phyloP scores from a whole-genome alignment of 2,888 invertebrate species.

The Ectropis crepuscularia region DNA sequence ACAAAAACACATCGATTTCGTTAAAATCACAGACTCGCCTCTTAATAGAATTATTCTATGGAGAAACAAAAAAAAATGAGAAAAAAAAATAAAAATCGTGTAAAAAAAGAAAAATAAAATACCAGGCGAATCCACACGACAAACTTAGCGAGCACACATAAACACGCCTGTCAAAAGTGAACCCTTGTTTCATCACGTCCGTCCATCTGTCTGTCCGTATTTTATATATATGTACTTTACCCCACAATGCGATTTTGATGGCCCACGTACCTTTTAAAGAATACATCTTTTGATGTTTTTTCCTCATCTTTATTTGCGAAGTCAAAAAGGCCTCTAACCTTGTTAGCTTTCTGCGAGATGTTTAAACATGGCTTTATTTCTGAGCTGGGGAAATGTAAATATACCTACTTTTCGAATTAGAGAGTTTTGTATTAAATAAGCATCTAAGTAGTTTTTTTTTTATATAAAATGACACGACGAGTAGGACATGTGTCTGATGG shows the following conservation, averaged over 20 bases:
- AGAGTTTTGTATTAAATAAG: not conserved
- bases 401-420: not conserved
- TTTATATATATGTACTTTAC: slow-evolving; percentile 1
- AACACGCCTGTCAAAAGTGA: not conserved
- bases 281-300: slow-evolving; percentile 22
- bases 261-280: slow-evolving; percentile 13
- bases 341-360: slow-evolving; percentile 15
- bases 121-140: not conserved
- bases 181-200: slow-evolving; percentile 15
- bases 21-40: too few species aligned
- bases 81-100: too few species aligned
- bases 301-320: slow-evolving; percentile 13
- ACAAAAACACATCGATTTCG: too few species aligned
- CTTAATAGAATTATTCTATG: too few species aligned
- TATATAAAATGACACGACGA: too few species aligned
- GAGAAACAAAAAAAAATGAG: too few species aligned
- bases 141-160: not conserved
- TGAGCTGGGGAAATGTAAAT: slow-evolving; percentile 12
- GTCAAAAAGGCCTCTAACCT: slow-evolving; percentile 17
- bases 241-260: slow-evolving; percentile 16
- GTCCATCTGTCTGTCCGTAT: slow-evolving; percentile 13
- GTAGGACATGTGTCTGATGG: too few species aligned
- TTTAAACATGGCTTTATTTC: slow-evolving; percentile 31
- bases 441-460: too few species aligned
- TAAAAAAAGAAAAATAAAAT: too few species aligned